Conservation (phyloP, 2,113 vertebrate genomes). For the Leuciscus idus region DNA sequence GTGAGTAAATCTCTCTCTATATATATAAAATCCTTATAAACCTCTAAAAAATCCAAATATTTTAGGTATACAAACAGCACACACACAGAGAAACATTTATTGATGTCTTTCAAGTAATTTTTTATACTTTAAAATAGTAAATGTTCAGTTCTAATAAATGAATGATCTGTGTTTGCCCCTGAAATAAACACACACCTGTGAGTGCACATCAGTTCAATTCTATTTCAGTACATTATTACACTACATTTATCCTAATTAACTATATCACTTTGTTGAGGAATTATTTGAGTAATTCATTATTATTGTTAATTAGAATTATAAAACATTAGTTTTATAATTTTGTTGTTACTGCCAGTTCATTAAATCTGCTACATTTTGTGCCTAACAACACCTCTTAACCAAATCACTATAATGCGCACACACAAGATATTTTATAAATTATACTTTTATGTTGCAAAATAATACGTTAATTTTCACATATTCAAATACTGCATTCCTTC, state of each 20-base stretch:
- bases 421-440: not conserved
- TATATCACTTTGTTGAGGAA: too few relatives aligned
- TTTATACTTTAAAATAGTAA: not conserved
- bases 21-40: not conserved
- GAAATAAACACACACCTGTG: not conserved
- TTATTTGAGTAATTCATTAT: not conserved
- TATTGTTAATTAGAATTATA: too few relatives aligned
- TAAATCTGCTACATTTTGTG: not conserved
- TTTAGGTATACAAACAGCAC: not conserved
- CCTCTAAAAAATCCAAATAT: not conserved
- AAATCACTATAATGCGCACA: not conserved
- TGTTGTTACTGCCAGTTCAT: too few relatives aligned
- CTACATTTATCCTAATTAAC: not conserved
- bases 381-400: not conserved
- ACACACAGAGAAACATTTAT: not conserved
- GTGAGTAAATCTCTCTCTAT: constrained; percentile 71
- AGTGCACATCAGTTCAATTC: not conserved
- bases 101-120: not conserved
- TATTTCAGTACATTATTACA: not conserved
- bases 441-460: not conserved
- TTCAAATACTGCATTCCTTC: too few relatives aligned
- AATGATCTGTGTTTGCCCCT: not conserved
- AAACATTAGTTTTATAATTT: too few relatives aligned
- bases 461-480: too few relatives aligned
- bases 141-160: not conserved